These are phyloP conservation scores for Oxytorus armatus DNA, from an alignment of 2,888 invertebrate species.

Conservation along the genomic window DNA sequence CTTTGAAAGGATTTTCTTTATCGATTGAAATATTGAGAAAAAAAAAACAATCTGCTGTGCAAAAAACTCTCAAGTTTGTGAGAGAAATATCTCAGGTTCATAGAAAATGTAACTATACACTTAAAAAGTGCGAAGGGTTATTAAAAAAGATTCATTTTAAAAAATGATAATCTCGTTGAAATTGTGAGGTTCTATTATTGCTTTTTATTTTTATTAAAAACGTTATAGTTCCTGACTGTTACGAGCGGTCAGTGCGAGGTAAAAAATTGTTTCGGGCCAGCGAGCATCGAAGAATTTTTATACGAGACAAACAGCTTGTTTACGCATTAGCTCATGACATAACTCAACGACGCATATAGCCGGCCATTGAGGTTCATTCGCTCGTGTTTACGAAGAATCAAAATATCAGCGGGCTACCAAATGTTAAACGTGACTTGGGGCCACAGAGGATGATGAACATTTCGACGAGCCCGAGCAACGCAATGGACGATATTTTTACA, in stretches of 20 bases:
- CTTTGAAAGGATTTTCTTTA: too few relatives aligned
- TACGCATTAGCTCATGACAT: constrained; percentile 9
- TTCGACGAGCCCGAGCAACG: not conserved
- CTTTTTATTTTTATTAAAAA: too few relatives aligned
- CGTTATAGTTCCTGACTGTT: too few relatives aligned
- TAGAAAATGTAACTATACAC: too few relatives aligned
- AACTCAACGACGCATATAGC: not conserved
- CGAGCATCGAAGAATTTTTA: not conserved
- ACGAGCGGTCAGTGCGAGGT: too few relatives aligned
- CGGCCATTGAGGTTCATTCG: not conserved
- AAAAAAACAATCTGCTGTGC: too few relatives aligned
- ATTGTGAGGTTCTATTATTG: not conserved
- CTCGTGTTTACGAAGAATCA: not conserved
- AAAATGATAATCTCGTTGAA: too few relatives aligned
- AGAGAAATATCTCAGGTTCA: too few relatives aligned
- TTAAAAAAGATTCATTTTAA: too few relatives aligned
- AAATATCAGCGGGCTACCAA: not conserved
- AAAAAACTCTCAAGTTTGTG: too few relatives aligned
- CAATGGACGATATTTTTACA: not conserved
- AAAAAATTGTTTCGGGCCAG: not conserved
- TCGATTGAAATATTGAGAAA: too few relatives aligned
- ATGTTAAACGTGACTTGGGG: not conserved
- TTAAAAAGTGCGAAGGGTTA: too few relatives aligned
- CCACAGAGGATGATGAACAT: not conserved
- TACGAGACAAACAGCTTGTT: constrained; percentile 15